Evolutionary conservation across 2,797 vertebrate species (phyloP), one percentile per base, ranked within the genome.

Genomic region (Phrynocephalus guinanensis): DNA sequence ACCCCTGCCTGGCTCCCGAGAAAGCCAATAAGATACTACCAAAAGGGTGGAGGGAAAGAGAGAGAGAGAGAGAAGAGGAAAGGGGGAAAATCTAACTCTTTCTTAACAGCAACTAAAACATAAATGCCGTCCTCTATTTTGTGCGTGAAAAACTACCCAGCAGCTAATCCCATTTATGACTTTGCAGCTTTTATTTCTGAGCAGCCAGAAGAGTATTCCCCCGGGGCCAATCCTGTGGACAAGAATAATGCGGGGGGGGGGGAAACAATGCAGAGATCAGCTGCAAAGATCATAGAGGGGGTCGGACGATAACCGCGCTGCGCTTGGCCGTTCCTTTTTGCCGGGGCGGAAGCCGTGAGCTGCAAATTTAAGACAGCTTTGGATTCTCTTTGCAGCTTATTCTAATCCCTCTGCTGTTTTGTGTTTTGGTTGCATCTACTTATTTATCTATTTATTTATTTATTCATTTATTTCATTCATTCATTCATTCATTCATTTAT

Each of bases 201-300:
- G 88, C 91, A 63, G 86, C 71, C 9, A 13, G 85, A 81, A 82
- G 87, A 91, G 91, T 86, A 90, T 91, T 82, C 79, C 0, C 0
- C 87, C 38, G 18, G 44, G 16, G 90, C 44, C 91, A 90, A 91
- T 87, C 56, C 86, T 83, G 60, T 86, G 92, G 85, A 88, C 73
- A 73, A 78, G 83, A 87, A 88, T 93, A 86, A 28, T 95, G 92
- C 33, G 92, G 5, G 5, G 5, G 5, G n/a, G n/a, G 89, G 5
- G 5, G 89, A 93, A 96, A 94, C 92, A 96, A 96, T 96, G 96
- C 96, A 97, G 97, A 96, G 97, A 97, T 97, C 97, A 98, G 96
- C 96, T 96, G 93, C 52, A 92, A 94, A 96, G 95, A 93, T 97
- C 92, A 88, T 88, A 89, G 60, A 20, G 92, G 94, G 30, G 95